Percentiles rank a stretch among this genome's conserved stretches.
Evolutionary conservation across 2,888 invertebrate species (phyloP).

Genomic region (Norana najaformis): DNA sequence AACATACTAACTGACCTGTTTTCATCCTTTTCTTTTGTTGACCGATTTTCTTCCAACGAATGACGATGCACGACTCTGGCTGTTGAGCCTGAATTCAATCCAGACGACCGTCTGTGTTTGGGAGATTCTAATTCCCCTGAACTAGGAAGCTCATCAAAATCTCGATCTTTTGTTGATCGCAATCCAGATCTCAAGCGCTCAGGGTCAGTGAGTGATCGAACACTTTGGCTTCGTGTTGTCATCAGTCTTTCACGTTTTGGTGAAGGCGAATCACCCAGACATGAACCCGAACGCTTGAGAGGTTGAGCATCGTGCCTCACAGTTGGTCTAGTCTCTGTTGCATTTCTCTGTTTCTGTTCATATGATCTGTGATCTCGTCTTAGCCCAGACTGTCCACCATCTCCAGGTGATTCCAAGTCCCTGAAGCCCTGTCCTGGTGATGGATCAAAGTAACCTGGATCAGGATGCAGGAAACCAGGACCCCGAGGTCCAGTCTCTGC

Average conservation of each 20-base stretch:
- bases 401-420: conserved; percentile 13
- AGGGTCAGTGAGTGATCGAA: background rate
- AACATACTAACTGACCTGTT: background rate
- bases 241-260: background rate
- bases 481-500: background rate
- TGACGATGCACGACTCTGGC: background rate
- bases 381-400: background rate
- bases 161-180: background rate
- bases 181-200: background rate
- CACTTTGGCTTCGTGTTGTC: background rate
- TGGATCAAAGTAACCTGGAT: background rate
- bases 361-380: background rate
- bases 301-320: background rate
- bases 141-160: background rate
- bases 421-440: background rate
- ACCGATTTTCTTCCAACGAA: background rate
- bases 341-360: background rate
- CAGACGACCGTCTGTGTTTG: background rate
- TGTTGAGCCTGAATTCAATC: background rate
- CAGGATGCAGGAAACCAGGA: background rate
- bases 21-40: background rate
- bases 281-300: background rate
- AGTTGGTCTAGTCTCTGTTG: background rate
- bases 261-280: background rate
- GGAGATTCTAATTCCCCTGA: background rate